A percentile compares a stretch with the other conserved stretches of the same genome.
These are phyloP conservation scores for Labia minor DNA, from an alignment of 2,888 invertebrate genomes.

Conservation along the genomic window DNA sequence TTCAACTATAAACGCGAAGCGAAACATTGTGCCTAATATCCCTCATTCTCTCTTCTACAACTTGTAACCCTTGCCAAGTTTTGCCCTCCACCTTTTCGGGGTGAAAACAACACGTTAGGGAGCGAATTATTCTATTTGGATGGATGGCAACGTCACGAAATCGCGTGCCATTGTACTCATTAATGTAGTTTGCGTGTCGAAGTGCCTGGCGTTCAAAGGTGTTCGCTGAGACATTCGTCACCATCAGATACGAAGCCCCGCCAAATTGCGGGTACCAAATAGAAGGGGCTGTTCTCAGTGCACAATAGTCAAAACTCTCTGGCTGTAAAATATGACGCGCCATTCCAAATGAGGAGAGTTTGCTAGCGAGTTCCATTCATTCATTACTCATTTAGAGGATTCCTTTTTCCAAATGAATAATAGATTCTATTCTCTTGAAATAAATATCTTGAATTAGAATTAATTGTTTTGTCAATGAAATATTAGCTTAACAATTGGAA, in stretches of 20 bases:
- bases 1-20: neutral
- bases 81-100: neutral
- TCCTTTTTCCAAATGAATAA: neutral
- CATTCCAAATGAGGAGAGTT: neutral
- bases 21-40: constrained; percentile 7
- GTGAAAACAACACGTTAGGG: constrained; percentile 7
- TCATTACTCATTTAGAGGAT: neutral
- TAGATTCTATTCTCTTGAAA: too few relatives aligned
- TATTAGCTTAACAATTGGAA: too few relatives aligned
- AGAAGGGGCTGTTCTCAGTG: neutral
- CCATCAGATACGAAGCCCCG: neutral
- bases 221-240: neutral
- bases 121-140: constrained; percentile 13
- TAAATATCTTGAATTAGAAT: too few relatives aligned
- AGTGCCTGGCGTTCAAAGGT: neutral
- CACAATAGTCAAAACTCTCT: neutral
- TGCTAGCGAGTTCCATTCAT: neutral
- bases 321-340: constrained; percentile 1
- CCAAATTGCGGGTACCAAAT: neutral
- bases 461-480: too few relatives aligned
- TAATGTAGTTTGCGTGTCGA: constrained; percentile 13
- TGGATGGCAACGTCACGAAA: constrained; percentile 13
- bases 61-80: neutral
- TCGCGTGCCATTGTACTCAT: constrained; percentile 7
- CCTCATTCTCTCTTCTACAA: neutral